Percentiles rank a stretch among this genome's conserved stretches.
Evolutionary conservation across 2,113 vertebrate genomes (phyloP).

Genomic region (Bos indicus): DNA sequence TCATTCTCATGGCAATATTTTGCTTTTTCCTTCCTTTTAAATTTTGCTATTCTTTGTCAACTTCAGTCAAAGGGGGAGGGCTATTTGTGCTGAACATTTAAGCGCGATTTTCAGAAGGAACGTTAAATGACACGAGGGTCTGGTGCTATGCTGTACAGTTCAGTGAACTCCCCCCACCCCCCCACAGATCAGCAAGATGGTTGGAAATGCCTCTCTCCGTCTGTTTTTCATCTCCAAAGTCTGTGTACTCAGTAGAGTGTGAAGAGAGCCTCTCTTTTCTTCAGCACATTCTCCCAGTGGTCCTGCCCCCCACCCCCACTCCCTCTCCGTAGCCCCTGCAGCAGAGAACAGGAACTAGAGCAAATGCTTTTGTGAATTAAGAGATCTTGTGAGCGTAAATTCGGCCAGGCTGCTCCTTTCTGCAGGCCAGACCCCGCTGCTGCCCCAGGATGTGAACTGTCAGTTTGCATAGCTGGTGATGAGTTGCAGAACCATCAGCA

Average conservation of each 20-base stretch:
- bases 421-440: conserved; percentile 88
- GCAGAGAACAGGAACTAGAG: conserved; percentile 94
- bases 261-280: conserved; percentile 86
- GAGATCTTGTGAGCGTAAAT: conserved; percentile 90
- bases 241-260: conserved; percentile 90
- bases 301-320: conserved; percentile 78
- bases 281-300: conserved; percentile 78
- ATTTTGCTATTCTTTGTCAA: conserved; percentile 70
- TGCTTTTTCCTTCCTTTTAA: conserved; percentile 64
- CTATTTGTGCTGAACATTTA: conserved; percentile 49
- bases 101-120: conserved; percentile 33
- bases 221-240: conserved; percentile 87
- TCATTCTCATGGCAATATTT: conserved; percentile 45
- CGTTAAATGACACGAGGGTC: conserved; percentile 74
- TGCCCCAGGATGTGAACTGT: conserved; percentile 98
- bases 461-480: conserved; percentile 97
- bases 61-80: conserved; percentile 45
- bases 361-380: conserved; percentile 99
- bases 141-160: conserved; percentile 82
- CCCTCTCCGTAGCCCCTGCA: conserved; percentile 84
- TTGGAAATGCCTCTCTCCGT: conserved; percentile 86
- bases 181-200: conserved; percentile 81
- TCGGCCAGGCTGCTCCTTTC: conserved; percentile 94
- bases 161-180: conserved; percentile 75
- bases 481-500: conserved; percentile 94